A percentile compares a stretch with the other conserved stretches of the same genome.
These are phyloP conservation scores for Venustaconcha ellipsiformis DNA, from an alignment of 1,140 invertebrate genomes.

Conservation along the genomic window DNA sequence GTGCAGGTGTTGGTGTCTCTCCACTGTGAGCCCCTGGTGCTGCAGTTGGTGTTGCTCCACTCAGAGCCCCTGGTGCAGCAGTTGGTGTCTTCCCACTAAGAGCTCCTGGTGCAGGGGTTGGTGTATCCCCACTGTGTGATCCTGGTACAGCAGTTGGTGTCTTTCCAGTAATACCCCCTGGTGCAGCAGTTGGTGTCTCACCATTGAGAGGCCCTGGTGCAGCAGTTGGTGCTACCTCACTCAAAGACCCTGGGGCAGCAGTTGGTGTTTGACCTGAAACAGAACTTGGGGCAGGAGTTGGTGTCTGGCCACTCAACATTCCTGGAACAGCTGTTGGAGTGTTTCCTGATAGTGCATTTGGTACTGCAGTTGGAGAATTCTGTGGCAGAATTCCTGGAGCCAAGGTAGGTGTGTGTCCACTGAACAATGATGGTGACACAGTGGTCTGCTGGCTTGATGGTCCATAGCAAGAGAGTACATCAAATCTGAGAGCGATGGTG, in stretches of 20 bases:
- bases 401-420: background rate
- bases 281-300: conserved; percentile 4
- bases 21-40: background rate
- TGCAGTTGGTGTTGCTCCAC: background rate
- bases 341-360: background rate
- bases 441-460: conserved; percentile 20
- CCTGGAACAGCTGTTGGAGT: conserved; percentile 24
- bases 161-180: conserved; percentile 1
- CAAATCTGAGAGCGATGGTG: conserved; percentile 40
- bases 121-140: background rate
- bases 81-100: conserved; percentile 1
- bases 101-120: conserved; percentile 6
- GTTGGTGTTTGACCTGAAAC: conserved; percentile 6
- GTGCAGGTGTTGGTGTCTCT: conserved; percentile 1
- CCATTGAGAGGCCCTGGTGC: conserved; percentile 9
- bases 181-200: conserved; percentile 13
- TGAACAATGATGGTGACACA: background rate
- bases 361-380: conserved; percentile 10
- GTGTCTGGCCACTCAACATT: conserved; percentile 3
- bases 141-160: conserved; percentile 21
- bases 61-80: conserved; percentile 2
- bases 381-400: conserved; percentile 11
- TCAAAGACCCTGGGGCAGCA: background rate
- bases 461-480: conserved; percentile 46
- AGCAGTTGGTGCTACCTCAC: conserved; percentile 12